Percentiles rank a stretch among this genome's conserved stretches.
Conservation (phyloP, 2,113 vertebrate genomes). For the Centropus bengalensis region DNA sequence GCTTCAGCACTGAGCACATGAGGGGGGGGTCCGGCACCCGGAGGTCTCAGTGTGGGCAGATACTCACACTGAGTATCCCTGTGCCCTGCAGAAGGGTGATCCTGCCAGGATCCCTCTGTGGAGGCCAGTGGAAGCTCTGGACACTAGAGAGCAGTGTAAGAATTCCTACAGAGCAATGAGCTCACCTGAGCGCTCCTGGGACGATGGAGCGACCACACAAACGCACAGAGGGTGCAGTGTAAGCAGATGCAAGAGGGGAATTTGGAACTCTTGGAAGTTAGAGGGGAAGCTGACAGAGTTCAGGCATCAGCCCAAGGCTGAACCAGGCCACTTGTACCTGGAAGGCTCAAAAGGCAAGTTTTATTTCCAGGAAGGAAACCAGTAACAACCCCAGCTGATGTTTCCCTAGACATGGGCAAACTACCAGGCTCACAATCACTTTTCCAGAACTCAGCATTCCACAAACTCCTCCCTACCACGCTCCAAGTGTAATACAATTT, state of each 20-base stretch:
- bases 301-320: neutral
- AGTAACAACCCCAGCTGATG: neutral
- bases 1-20: fast-evolving
- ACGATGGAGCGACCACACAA: fast-evolving
- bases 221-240: fast-evolving
- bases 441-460: neutral
- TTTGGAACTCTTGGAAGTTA: neutral
- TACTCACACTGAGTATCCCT: neutral
- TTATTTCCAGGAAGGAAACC: neutral
- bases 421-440: neutral
- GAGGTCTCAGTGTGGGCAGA: fast-evolving
- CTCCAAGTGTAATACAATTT: neutral
- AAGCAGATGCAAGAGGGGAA: neutral
- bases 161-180: fast-evolving
- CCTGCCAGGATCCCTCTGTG: fast-evolving
- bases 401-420: neutral
- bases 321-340: fast-evolving
- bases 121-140: neutral
- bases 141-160: slow-evolving; percentile 12
- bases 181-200: fast-evolving
- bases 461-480: neutral
- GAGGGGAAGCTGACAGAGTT: neutral
- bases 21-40: fast-evolving
- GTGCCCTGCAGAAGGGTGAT: neutral
- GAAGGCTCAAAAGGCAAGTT: neutral